A percentile compares a stretch with the other conserved stretches of the same genome.
phyloP scores from a whole-genome alignment of 2,888 invertebrate species.

The Neoascia interrupta region DNA sequence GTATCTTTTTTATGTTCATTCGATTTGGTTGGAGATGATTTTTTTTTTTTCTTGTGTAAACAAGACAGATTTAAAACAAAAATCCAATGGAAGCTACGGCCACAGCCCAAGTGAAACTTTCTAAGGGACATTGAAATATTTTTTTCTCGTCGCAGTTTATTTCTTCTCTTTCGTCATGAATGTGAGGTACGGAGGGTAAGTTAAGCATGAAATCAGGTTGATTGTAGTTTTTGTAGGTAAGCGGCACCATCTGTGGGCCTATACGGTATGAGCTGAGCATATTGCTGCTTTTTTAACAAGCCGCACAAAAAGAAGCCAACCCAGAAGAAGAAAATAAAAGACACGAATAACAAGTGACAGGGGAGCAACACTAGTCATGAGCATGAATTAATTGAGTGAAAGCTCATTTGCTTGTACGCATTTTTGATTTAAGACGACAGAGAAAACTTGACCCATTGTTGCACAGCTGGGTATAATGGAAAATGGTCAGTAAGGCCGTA shows the following conservation, averaged over 20 bases:
- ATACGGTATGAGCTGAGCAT: conserved; percentile 6
- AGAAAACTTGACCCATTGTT: conserved; percentile 57
- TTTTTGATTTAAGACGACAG: conserved; percentile 22
- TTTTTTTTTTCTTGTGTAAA: conserved; percentile 28
- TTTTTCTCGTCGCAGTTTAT: background rate
- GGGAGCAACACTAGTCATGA: conserved; percentile 27
- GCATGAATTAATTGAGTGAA: conserved; percentile 58
- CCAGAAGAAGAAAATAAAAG: conserved; percentile 3
- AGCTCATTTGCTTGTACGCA: conserved; percentile 42
- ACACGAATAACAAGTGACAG: conserved; percentile 11
- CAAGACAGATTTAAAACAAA: background rate
- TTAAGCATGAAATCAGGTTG: conserved; percentile 31
- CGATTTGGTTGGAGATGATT: background rate
- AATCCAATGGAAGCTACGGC: background rate
- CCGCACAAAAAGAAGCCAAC: background rate
- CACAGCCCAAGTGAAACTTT: conserved; percentile 39
- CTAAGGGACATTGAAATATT: conserved; percentile 32
- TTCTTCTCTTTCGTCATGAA: background rate
- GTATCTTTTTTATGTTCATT: conserved; percentile 15
- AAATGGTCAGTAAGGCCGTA: too few species aligned
- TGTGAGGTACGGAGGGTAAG: background rate
- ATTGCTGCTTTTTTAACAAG: too few species aligned
- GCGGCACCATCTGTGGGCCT: conserved; percentile 6
- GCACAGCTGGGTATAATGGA: conserved; percentile 5
- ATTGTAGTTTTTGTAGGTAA: conserved; percentile 10